Evolutionary conservation across 2,113 vertebrate genomes (phyloP).

Genomic region (Thalassarche chlororhynchos): DNA sequence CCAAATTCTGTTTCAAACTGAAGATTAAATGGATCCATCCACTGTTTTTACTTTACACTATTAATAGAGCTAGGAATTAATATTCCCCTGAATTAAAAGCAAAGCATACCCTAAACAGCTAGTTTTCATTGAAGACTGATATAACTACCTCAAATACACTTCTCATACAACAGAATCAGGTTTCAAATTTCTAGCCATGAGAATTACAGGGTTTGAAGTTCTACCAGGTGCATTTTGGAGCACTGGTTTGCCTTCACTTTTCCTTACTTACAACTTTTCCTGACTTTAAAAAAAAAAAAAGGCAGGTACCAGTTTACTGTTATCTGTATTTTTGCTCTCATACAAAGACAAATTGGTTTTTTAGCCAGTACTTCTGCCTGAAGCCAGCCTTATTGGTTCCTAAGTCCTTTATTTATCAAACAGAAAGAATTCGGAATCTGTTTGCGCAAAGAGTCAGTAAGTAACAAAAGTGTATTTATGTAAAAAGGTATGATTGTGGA

Average conservation of each 20-base stretch:
- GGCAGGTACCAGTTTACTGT: not conserved
- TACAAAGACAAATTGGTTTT: not conserved
- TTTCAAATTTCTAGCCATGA: not conserved
- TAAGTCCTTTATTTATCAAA: not conserved
- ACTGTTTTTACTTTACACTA: not conserved
- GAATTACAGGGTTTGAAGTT: not conserved
- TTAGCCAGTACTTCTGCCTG: not conserved
- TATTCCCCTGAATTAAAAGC: not conserved
- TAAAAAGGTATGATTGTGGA: not conserved
- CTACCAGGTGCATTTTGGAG: not conserved
- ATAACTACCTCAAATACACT: not conserved
- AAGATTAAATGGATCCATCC: not conserved
- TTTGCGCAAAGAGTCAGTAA: not conserved
- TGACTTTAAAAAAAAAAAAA: not conserved
- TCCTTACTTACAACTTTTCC: not conserved
- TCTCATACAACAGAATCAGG: not conserved
- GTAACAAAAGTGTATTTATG: not conserved
- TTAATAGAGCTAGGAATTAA: not conserved
- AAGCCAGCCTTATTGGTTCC: not conserved
- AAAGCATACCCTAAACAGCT: not conserved
- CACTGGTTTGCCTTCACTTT: not conserved
- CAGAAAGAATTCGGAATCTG: not conserved
- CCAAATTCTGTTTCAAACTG: not conserved
- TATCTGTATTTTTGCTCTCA: not conserved
- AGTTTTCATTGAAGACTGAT: not conserved